Percentiles rank a stretch among this genome's conserved stretches.
phyloP scores from a whole-genome alignment of 2,888 invertebrate species.

The Idaea dimidiata region DNA sequence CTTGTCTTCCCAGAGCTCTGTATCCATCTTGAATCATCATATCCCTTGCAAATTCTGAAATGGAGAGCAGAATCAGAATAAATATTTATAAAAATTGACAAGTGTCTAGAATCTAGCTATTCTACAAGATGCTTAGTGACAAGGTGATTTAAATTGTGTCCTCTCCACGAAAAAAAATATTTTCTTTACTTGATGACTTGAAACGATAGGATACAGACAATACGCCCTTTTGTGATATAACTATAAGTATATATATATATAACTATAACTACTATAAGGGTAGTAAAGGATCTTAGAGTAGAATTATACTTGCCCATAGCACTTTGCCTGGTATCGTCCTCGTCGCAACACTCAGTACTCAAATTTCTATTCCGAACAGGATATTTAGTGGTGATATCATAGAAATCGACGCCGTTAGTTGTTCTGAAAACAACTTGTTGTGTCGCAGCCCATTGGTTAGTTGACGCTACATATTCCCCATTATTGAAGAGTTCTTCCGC shows the following conservation, averaged over 20 bases:
- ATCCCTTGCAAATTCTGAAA: conserved; percentile 54
- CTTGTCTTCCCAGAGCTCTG: conserved; percentile 36
- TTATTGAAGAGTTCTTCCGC: conserved; percentile 80
- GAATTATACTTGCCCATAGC: conserved; percentile 38
- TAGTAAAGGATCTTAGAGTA: not conserved
- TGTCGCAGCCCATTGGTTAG: conserved; percentile 82
- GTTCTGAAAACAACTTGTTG: conserved; percentile 82
- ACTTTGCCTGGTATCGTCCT: conserved; percentile 39
- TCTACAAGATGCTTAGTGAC: too few species aligned
- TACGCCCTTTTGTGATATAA: not conserved
- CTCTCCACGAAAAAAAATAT: too few species aligned
- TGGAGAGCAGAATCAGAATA: not conserved
- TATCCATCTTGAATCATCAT: conserved; percentile 54
- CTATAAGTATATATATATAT: too few species aligned
- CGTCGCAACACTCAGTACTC: not conserved
- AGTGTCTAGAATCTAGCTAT: too few species aligned
- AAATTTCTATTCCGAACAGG: conserved; percentile 16
- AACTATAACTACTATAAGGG: too few species aligned
- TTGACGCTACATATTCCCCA: conserved; percentile 82
- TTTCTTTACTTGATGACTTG: too few species aligned
- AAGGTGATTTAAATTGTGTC: too few species aligned
- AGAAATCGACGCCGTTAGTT: conserved; percentile 88
- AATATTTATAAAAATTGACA: too few species aligned
- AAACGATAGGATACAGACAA: too few species aligned
- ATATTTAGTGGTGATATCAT: conserved; percentile 86